A percentile compares a stretch with the other conserved stretches of the same genome.
Conservation (phyloP, 2,888 invertebrate genomes). For the Coremacera marginata region DNA sequence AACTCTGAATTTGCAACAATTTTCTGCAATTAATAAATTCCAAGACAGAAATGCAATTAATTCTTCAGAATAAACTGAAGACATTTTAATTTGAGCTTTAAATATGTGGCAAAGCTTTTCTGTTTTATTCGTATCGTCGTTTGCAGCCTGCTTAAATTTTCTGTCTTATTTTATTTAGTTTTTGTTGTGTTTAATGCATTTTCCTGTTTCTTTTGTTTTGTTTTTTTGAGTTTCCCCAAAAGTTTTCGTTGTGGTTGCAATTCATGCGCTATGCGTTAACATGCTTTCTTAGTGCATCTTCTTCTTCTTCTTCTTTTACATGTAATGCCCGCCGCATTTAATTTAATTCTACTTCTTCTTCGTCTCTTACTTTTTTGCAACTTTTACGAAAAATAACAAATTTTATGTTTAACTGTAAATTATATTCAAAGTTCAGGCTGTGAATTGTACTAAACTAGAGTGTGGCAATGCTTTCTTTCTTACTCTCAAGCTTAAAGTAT, state of each 20-base stretch:
- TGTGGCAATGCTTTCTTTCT: background rate
- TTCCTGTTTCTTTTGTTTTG: background rate
- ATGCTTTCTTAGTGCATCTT: background rate
- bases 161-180: background rate
- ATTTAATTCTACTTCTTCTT: background rate
- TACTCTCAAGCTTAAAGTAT: background rate
- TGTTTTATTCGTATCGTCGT: background rate
- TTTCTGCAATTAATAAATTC: no score
- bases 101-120: background rate
- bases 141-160: background rate
- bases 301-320: background rate
- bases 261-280: background rate
- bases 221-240: background rate
- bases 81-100: no score
- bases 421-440: constrained; percentile 20
- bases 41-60: no score
- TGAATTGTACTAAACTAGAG: background rate
- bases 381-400: background rate
- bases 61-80: no score
- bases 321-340: background rate
- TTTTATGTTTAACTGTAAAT: constrained; percentile 20
- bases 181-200: background rate
- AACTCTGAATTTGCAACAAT: no score
- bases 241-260: no score
- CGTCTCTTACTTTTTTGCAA: background rate